Evolutionary conservation across 1,140 invertebrate genomes (phyloP), one percentile per base, ranked within the genome.

Genomic region (Cryptotermes secundus): DNA sequence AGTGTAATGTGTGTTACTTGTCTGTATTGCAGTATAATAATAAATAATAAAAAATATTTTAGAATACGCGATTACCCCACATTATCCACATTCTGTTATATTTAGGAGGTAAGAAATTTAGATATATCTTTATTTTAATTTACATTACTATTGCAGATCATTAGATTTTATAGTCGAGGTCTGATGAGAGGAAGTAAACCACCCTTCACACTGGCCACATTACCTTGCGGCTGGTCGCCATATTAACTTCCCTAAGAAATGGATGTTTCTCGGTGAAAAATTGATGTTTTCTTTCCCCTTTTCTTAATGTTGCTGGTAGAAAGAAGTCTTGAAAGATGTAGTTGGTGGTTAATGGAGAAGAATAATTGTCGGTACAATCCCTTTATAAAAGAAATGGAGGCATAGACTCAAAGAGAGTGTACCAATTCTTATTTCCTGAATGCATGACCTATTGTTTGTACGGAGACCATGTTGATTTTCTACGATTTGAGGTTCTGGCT

Each of bases 261-360:
- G 59, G 59, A 72, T 72, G 59, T 72, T 72, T 31, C 59, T 72
- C 6, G 26, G 59, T 72, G 59, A 72, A 26, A 72, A 72, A 72
- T 72, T 72, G 59, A 72, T 72, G 59, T 31, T n/a, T 72, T 31
- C n/a, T 10, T 72, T 31, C 59, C 26, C 9, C 59, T n/a, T 31
- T 72, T n/a, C 59, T n/a, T 72, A 72, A 72, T 31, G 59, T 72
- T 26, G 59, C n/a, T 26, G 59, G 59, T 72, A 14, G 59, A 31
- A 72, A 72, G 59, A 72, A n/a, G 59, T n/a, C 59, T 72, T 72
- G n/a, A 72, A 72, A 72, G 59, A n/a, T n/a, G n/a, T 72, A 72
- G 59, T 9, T n/a, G 59, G 59, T 72, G 59, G 59, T 31, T n/a
- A 72, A 72, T 31, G 59, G n/a, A 72, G 59, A 72, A 31, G n/a